phyloP scores from a whole-genome alignment of 2,113 vertebrate species.

The Lepisosteus oculatus region DNA sequence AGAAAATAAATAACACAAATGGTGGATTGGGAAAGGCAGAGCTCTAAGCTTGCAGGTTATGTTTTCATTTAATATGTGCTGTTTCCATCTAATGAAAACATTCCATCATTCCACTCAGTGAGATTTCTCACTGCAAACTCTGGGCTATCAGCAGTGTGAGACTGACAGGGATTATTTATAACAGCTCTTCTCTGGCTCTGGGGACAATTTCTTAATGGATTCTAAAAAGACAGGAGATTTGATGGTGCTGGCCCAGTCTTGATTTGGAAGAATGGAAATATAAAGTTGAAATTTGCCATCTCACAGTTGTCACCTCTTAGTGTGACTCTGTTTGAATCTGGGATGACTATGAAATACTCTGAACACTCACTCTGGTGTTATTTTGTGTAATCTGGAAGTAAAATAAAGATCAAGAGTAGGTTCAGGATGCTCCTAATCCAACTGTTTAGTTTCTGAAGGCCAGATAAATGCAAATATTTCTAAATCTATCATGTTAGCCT shows the following conservation, averaged over 20 bases:
- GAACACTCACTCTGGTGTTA: too few relatives aligned
- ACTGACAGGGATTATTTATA: conserved; percentile 21
- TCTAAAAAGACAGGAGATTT: conserved; percentile 18
- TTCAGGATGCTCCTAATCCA: too few relatives aligned
- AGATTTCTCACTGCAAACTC: not conserved
- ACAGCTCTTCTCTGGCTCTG: not conserved
- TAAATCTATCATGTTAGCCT: too few relatives aligned
- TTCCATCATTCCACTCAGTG: conserved; percentile 8
- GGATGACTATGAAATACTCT: too few relatives aligned
- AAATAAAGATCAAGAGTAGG: too few relatives aligned
- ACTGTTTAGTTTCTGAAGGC: too few relatives aligned
- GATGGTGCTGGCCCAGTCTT: not conserved
- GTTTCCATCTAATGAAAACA: conserved; percentile 14
- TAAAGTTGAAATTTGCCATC: conserved; percentile 1
- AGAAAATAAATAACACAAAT: not conserved
- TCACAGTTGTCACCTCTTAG: not conserved
- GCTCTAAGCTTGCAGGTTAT: not conserved
- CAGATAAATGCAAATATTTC: too few relatives aligned
- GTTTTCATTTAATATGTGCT: conserved; percentile 18
- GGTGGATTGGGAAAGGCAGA: not conserved
- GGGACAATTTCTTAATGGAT: conserved; percentile 26
- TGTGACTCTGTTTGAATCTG: conserved; percentile 2
- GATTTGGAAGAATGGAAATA: conserved; percentile 5
- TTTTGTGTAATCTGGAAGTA: too few relatives aligned
- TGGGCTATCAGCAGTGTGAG: not conserved